phyloP scores from a whole-genome alignment of 2,797 vertebrate species.

The Syndactyla subalaris region DNA sequence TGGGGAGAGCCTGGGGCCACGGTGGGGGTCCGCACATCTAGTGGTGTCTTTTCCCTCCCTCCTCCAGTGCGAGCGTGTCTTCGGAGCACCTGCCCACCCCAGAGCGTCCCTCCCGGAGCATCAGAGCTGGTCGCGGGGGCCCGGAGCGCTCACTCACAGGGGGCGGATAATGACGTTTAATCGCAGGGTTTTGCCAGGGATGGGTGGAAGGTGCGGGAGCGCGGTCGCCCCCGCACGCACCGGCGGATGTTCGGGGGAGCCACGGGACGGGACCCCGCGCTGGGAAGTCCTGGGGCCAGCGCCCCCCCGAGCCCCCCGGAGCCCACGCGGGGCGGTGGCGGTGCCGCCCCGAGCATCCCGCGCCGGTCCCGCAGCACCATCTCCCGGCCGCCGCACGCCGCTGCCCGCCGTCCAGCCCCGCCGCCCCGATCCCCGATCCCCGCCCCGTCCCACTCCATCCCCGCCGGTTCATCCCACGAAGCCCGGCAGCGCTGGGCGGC shows the following conservation, averaged over 20 bases:
- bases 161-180: neutral
- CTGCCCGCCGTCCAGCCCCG: neutral
- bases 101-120: neutral
- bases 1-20: neutral
- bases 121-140: neutral
- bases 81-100: neutral
- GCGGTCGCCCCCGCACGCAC: neutral
- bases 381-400: neutral
- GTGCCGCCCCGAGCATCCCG: neutral
- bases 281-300: neutral
- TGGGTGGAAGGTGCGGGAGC: neutral
- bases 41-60: neutral
- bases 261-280: neutral
- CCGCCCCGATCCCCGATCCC: neutral
- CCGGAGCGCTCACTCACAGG: neutral
- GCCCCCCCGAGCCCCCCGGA: neutral
- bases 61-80: neutral
- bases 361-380: constrained; percentile 8
- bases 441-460: too few species aligned
- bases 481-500: neutral
- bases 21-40: too few species aligned
- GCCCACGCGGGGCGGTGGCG: neutral
- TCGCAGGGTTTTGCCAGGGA: neutral
- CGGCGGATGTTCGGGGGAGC: neutral
- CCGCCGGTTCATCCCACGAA: neutral